Evolutionary conservation across 2,797 vertebrate species (phyloP), one percentile per base, ranked within the genome.

Genomic region (Leptodactylus fallax): DNA sequence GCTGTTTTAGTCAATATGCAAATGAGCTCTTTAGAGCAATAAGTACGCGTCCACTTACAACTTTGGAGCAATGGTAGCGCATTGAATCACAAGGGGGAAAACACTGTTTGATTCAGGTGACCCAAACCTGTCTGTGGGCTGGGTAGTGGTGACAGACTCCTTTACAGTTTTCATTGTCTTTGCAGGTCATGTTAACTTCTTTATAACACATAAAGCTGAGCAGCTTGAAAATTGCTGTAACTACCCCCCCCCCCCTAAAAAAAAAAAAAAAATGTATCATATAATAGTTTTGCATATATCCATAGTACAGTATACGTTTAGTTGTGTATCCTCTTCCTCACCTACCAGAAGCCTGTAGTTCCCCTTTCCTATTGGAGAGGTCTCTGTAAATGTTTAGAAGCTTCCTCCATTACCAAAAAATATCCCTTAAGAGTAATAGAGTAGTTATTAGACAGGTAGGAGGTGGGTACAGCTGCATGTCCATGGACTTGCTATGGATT

Each of bases 111-210:
- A 36, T 36, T 36, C 36, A 36, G 36, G 36, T 36, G 36, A 1
- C 36, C 36, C 4, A 2, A 36, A 36, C 36, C 36, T 36, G 4
- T 36, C 36, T 36, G 36, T 36, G 36, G 36, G 36, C 36, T 36
- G 36, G 36, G 36, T 36, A 2, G 36, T 36, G 36, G 36, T 36
- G 36, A 36, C 36, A 36, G 36, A 36, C 36, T 36, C 36, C 36
- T 36, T 36, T 36, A 36, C 36, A 36, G 58, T 83, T 86, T 61
- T 85, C n/a, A 82, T 87, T 36, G 49, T 65, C 78, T 84, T 71
- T 84, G 67, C 60, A 83, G 55, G 17, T 58, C 58, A 36, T 71
- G 51, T 81, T 65, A 14, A 53, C 61, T 78, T 84, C 36, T 53
- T 79, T 84, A 83, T 60, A 81, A 60, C 65, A n/a, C 51, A 58